Evolutionary conservation across 2,888 invertebrate genomes (phyloP).

Genomic region (Lottia gigantea): DNA sequence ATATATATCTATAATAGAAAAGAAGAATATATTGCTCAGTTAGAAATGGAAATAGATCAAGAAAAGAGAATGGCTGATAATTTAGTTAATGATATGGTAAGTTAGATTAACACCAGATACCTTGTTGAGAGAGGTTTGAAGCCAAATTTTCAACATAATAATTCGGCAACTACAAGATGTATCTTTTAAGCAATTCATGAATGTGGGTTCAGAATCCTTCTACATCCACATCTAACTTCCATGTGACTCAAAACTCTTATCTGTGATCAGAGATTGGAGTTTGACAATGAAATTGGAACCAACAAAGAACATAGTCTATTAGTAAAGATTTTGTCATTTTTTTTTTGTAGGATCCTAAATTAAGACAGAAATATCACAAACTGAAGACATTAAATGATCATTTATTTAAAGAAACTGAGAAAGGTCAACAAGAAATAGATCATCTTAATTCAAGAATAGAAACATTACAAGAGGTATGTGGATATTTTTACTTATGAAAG

Average conservation of each 20-base stretch:
- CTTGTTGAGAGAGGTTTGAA: too few relatives aligned
- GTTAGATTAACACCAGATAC: constrained; percentile 6
- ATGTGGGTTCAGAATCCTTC: too few relatives aligned
- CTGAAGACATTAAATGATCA: constrained; percentile 70
- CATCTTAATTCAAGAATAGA: constrained; percentile 76
- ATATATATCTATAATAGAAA: constrained; percentile 45
- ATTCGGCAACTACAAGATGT: too few relatives aligned
- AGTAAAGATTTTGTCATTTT: background rate
- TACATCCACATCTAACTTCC: background rate
- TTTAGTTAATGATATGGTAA: constrained; percentile 75
- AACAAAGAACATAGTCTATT: too few relatives aligned
- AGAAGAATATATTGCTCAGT: constrained; percentile 71
- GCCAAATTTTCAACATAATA: too few relatives aligned
- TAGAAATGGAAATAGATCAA: constrained; percentile 79
- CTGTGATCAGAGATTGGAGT: background rate
- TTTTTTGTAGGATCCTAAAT: constrained; percentile 69
- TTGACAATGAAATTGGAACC: too few relatives aligned
- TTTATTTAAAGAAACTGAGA: constrained; percentile 64
- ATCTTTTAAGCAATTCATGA: too few relatives aligned
- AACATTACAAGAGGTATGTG: constrained; percentile 75
- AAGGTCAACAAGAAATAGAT: constrained; percentile 74
- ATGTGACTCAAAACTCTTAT: background rate
- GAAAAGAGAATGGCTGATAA: constrained; percentile 77
- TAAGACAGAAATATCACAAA: constrained; percentile 71
- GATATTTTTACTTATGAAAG: constrained; percentile 70